Base-by-base conservation (phyloP, 92 coral and sea anemone genomes). In the Paragorgia papillata region DNA sequence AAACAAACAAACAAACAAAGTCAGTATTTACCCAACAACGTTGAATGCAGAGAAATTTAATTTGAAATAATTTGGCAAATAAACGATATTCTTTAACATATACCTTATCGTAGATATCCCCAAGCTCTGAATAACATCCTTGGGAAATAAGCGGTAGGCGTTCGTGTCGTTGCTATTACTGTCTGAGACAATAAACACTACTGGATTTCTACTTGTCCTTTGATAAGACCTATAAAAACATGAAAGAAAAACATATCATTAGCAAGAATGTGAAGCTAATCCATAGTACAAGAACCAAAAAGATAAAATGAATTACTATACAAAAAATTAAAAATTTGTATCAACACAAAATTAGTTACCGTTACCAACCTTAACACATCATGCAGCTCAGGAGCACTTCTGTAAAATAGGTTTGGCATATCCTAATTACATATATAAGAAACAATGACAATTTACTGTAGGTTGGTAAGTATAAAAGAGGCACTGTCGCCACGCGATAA, bases 171-270 rank as follows among this genome's bases (percentile, higher is more conserved):
- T 89, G 77, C 86, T 89, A 34, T 88, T 92, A 46, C 97, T 95
- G 80, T 95, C 99, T 0, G 97, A 91, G 50, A 95, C 69, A 50
- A 95, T 85, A 28, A 95, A 84, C 55, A 95, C 99, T 25, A 95
- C 81, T 1, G 96, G 99, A 62, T 92, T 89, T 62, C 96, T 83
- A 20, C 99, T 93, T 40, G 81, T 79, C 80, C 75, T 88, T 25
- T 66, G 77, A 57, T 95, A 95, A 10, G 66, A 58, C 74, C 99
- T 95, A 74, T 24, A 20, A 25, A 19, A 73, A 27, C 13, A 25
- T 24, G 2, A 26, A 44, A n/a, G 19, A 69, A 20, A 19, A 21
- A 66, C 28, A 19, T 25, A 32, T 20, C 35, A 9, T 61, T 12
- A 3, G 26, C 8, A 51, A 22, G 6, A n/a, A n/a, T n/a, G n/a